Evolutionary conservation across 2,797 vertebrate species (phyloP).

Genomic region (Labeo calbasu): DNA sequence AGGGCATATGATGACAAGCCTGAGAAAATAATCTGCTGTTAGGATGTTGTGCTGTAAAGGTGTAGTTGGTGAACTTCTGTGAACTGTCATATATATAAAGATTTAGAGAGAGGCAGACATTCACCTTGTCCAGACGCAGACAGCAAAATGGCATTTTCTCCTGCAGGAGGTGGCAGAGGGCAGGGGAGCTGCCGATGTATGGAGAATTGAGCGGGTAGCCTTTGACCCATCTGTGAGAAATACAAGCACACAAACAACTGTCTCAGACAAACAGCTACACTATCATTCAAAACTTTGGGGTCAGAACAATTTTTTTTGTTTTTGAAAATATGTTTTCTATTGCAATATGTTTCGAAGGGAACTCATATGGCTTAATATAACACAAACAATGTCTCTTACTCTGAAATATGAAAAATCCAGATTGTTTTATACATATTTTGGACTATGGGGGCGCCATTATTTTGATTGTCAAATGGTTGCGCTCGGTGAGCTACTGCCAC

Average conservation of each 20-base stretch:
- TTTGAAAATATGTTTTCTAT: neutral
- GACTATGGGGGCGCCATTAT: too few relatives aligned
- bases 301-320: neutral
- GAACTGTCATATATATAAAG: neutral
- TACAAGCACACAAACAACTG: conserved; percentile 54
- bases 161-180: conserved; percentile 84
- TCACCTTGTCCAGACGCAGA: conserved; percentile 84
- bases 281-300: neutral
- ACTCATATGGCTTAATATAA: too few relatives aligned
- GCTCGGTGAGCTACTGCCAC: too few relatives aligned
- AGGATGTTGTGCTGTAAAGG: neutral
- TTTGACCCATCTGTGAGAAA: conserved; percentile 80
- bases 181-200: conserved; percentile 86
- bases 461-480: too few relatives aligned
- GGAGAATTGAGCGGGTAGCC: conserved; percentile 86
- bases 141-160: conserved; percentile 87
- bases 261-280: conserved; percentile 40
- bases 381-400: too few relatives aligned
- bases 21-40: conserved; percentile 53
- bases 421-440: too few relatives aligned
- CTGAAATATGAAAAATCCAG: too few relatives aligned
- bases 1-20: conserved; percentile 83
- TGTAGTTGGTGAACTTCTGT: neutral
- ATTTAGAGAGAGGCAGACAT: neutral
- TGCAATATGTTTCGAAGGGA: neutral